These are phyloP conservation scores for Lagopus muta DNA, from an alignment of 2,113 vertebrate species.

Conservation along the genomic window DNA sequence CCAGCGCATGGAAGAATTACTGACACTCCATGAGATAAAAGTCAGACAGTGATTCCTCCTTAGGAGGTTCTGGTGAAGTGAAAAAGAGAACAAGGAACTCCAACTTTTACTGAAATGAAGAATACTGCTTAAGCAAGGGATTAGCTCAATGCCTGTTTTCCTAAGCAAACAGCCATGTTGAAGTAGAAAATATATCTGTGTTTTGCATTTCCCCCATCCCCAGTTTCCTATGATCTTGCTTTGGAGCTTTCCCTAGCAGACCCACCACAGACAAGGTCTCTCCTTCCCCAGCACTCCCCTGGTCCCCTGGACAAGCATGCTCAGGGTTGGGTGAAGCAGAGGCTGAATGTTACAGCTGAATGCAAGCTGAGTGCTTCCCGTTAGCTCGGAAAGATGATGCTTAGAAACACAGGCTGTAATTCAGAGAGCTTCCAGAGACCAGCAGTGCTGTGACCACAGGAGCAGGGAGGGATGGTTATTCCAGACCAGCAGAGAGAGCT, in stretches of 20 bases:
- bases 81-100: not conserved
- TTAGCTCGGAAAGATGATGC: not conserved
- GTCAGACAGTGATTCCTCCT: not conserved
- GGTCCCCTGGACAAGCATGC: not conserved
- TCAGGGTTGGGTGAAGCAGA: not conserved
- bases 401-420: not conserved
- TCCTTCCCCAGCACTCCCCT: not conserved
- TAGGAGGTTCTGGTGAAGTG: not conserved
- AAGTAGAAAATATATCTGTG: not conserved
- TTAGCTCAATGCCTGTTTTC: not conserved
- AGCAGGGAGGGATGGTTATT: conserved; percentile 13
- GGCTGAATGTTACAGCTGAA: not conserved
- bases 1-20: not conserved
- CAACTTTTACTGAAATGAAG: not conserved
- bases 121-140: not conserved
- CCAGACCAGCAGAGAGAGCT: conserved; percentile 69
- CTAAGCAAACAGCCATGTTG: not conserved
- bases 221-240: not conserved
- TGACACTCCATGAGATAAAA: not conserved
- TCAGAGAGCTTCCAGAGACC: not conserved
- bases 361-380: not conserved
- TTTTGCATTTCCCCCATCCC: not conserved
- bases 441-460: not conserved
- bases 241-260: not conserved
- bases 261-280: not conserved